Base-by-base conservation (phyloP, 2,113 vertebrate genomes). In the Telmatochromis brichardi region DNA sequence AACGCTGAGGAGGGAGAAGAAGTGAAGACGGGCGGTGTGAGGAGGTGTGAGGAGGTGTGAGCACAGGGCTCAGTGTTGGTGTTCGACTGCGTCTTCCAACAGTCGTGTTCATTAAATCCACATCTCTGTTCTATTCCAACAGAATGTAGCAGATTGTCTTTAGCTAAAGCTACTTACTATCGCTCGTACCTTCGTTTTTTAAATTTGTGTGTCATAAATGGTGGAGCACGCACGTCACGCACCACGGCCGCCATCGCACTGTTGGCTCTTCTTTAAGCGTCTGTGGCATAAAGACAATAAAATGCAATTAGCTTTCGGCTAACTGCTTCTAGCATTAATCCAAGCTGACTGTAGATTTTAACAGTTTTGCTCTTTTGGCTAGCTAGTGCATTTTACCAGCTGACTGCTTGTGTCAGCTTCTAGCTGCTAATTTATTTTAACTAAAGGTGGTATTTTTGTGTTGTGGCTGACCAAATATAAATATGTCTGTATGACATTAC, bases 111-210 rank as follows among this genome's bases (percentile, higher is more conserved):
- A 42, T 76, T 76, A 47, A 19, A 28, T 47, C 14, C 15, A 4
- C 1, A 47, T 10, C n/a, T 14, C 0, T 71, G 3, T 71, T 15
- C 7, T 21, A 21, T 4, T 71, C n/a, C 2, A 45, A 26, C 37
- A 10, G n/a, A 73, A 73, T 17, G 13, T 10, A 10, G 40, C 37
- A 9, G 40, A 47, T 63, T 19, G 7, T 28, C 3, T 7, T 47
- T 19, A 76, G 23, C 40, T 47, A 47, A 17, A 17, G 40, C 42
- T 47, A 4, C 23, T 7, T 47, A 35, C 2, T 0, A 35, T 63
- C 14, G 2, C 1, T 0, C 0, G 1, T 7, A 28, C 9, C 42
- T 76, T 47, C 14, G 1, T 14, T 7, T 45, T 76, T 19, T 7
- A 60, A 33, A 33, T 6, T 7, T 47, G 10, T 28, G 4, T 28